Base-by-base conservation (phyloP, 2,888 invertebrate species). In the Tenthredo distinguenda region DNA sequence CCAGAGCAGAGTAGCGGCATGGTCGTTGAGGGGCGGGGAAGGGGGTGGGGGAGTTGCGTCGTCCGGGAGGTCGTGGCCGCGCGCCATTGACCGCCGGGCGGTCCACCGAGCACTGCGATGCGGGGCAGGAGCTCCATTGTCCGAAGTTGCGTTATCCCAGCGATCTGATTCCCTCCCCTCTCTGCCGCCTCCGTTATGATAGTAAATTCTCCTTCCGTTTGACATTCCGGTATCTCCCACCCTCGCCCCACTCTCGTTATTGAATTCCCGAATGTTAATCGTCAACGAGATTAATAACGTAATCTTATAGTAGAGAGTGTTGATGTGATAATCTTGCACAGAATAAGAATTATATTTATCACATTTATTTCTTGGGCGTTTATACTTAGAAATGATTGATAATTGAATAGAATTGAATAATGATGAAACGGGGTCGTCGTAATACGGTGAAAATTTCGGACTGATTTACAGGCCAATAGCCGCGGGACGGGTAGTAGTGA, bases 401-500 rank as follows among this genome's bases (percentile, higher is more conserved):
- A 37, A 43, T 43, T 43, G 43, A 43, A 43, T 43, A 10, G 7
- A 43, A 43, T 43, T 9, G 9, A 43, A 10, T 43, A 12, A 43
- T 43, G 12, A 43, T 43, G 43, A 43, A 12, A 43, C 2, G 9
- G 12, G 6, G 18, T 18, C 6, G 6, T 50, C 12, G 15, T 47
- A 50, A n/a, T 50, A n/a, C 2, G 9, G 6, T n/a, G 10, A 10
- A 26, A 9, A 62, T 26, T 62, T 62, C 9, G 1, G 62, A 62
- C 26, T 62, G 62, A 62, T 62, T 26, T 84, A 55, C 55, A 62
- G 72, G 86, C 87, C 89, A 88, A 88, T 89, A 88, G 86, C 88
- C 87, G 87, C 72, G 77, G 86, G 86, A 86, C 72, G 88, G 86
- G 85, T 87, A 87, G 88, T 86, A 87, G 76, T 82, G 65, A 71